Conservation (phyloP, 1,140 invertebrate genomes). For the Tetraneura akinire region DNA sequence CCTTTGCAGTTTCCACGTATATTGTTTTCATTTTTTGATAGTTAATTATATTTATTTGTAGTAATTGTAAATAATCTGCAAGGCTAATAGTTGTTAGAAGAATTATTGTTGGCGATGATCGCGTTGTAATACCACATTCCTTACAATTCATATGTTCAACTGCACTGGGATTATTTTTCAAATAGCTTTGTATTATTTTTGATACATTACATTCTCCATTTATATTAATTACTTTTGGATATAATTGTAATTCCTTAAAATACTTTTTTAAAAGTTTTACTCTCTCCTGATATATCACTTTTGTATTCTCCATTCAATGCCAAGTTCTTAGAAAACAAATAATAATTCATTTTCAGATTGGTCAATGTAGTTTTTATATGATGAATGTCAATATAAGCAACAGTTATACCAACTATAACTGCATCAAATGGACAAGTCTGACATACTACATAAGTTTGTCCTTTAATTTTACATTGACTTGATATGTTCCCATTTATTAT, state of each 20-base stretch:
- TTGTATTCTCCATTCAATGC: neutral
- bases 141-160: neutral
- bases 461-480: neutral
- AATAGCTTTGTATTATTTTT: neutral
- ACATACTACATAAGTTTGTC: neutral
- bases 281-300: neutral
- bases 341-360: neutral
- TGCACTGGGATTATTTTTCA: neutral
- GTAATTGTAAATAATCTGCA: neutral
- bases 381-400: neutral
- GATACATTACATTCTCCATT: neutral
- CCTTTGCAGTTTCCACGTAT: neutral
- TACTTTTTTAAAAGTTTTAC: neutral
- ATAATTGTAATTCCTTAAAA: neutral
- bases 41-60: neutral
- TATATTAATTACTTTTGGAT: neutral
- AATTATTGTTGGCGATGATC: neutral
- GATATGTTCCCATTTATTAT: neutral
- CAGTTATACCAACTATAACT: neutral
- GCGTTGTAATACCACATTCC: neutral
- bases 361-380: neutral
- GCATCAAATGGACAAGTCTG: slow-evolving; percentile 1
- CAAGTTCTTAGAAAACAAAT: neutral
- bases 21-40: no score
- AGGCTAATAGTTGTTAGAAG: no score